Evolutionary conservation across 2,113 vertebrate genomes (phyloP).

Genomic region (Hipposideros armiger): DNA sequence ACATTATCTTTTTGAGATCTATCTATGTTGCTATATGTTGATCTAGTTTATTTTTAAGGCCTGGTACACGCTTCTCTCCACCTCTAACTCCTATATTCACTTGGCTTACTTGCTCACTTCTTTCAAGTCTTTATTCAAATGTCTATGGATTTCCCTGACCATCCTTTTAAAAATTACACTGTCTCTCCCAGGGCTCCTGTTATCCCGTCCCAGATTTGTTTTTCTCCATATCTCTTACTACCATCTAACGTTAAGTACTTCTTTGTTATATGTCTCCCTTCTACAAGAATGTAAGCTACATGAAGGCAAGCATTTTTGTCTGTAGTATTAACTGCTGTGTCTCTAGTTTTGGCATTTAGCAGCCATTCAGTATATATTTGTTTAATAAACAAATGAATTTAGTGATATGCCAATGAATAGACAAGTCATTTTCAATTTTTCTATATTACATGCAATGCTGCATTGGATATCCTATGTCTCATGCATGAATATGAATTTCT

Average conservation of each 20-base stretch:
- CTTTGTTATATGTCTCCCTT: background rate
- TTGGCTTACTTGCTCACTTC: background rate
- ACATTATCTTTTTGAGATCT: background rate
- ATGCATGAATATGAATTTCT: background rate
- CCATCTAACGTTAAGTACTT: background rate
- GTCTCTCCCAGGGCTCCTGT: background rate
- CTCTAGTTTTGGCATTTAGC: background rate
- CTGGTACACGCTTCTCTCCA: background rate
- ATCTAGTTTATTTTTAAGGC: background rate
- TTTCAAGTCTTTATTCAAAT: constrained; percentile 31
- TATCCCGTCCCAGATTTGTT: background rate
- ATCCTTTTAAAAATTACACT: background rate
- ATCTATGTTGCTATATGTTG: background rate
- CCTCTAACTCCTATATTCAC: background rate
- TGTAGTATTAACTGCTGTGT: background rate
- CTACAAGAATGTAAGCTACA: background rate
- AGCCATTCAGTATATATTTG: background rate
- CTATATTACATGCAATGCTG: background rate
- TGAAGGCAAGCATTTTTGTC: background rate
- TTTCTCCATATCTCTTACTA: background rate
- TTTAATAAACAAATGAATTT: background rate
- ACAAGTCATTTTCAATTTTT: constrained; percentile 1
- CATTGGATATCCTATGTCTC: background rate
- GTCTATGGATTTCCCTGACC: background rate
- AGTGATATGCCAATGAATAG: background rate